Percentiles rank a stretch among this genome's conserved stretches.
Evolutionary conservation across 2,797 vertebrate species (phyloP).

Genomic region (Anabas testudineus): DNA sequence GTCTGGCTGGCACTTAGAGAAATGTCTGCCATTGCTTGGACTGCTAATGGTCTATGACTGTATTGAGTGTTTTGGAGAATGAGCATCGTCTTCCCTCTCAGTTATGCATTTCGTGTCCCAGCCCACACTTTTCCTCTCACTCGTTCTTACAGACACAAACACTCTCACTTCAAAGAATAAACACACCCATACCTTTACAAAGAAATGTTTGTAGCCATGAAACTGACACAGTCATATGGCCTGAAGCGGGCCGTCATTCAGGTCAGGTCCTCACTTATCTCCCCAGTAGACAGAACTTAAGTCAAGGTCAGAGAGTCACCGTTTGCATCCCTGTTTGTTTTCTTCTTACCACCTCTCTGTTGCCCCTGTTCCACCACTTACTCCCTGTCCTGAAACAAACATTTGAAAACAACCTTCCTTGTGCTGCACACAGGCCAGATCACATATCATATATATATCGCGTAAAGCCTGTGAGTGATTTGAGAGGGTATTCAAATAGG

Average conservation of each 20-base stretch:
- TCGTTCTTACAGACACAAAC: not conserved
- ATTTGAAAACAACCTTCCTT: slow-evolving; percentile 38
- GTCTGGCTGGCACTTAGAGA: slow-evolving; percentile 46
- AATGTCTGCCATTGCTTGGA: slow-evolving; percentile 53
- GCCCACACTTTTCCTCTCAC: not conserved
- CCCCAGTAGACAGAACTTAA: slow-evolving; percentile 44
- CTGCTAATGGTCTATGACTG: slow-evolving; percentile 62
- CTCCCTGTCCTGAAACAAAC: slow-evolving; percentile 42
- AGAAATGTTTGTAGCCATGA: slow-evolving; percentile 36
- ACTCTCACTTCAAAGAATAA: slow-evolving; percentile 21
- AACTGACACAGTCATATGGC: slow-evolving; percentile 12
- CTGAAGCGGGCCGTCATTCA: slow-evolving; percentile 46
- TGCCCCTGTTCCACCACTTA: slow-evolving; percentile 16
- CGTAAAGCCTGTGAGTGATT: slow-evolving; percentile 57
- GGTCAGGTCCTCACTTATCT: slow-evolving; percentile 50
- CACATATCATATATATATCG: too few species aligned
- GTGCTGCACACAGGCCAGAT: slow-evolving; percentile 35
- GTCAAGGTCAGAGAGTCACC: slow-evolving; percentile 56
- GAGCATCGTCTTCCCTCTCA: slow-evolving; percentile 27
- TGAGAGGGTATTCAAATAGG: slow-evolving; percentile 26
- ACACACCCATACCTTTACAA: slow-evolving; percentile 3
- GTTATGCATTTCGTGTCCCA: slow-evolving; percentile 26
- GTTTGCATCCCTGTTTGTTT: slow-evolving; percentile 38
- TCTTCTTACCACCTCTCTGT: slow-evolving; percentile 10
- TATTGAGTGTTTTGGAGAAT: slow-evolving; percentile 48